Conservation (phyloP, 2,113 vertebrate genomes). For the Macrotis lagotis region DNA sequence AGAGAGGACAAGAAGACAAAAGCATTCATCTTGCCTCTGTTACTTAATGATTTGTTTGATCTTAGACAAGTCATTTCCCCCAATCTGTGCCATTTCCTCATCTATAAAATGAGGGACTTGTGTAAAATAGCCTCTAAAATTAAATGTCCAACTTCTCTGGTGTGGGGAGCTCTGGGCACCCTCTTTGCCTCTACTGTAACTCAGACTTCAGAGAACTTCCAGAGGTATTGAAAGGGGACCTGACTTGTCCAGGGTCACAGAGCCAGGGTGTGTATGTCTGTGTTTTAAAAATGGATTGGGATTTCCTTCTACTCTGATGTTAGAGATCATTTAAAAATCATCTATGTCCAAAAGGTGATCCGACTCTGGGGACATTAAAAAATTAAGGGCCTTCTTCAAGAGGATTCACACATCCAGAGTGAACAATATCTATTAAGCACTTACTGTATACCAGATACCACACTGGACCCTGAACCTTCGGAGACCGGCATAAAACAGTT, state of each 20-base stretch:
- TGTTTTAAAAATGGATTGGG: not conserved
- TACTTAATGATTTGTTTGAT: not conserved
- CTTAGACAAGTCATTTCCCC: not conserved
- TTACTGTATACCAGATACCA: not conserved
- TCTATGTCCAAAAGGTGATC: not conserved
- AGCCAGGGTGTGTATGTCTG: not conserved
- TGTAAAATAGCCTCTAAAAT: not conserved
- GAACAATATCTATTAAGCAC: not conserved
- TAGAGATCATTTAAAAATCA: not conserved
- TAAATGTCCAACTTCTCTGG: not conserved
- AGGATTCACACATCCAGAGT: not conserved
- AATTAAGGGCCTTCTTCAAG: not conserved
- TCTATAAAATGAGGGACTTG: not conserved
- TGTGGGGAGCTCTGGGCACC: not conserved
- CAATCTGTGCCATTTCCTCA: not conserved
- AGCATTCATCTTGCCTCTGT: not conserved
- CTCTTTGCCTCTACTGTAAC: no score
- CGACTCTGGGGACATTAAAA: not conserved
- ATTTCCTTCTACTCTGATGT: not conserved
- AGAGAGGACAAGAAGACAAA: not conserved
- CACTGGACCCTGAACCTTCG: not conserved
- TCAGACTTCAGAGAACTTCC: not conserved
- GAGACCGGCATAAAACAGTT: not conserved
- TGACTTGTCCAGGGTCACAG: not conserved
- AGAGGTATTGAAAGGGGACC: not conserved